Evolutionary conservation across 2,888 invertebrate genomes (phyloP).

Genomic region (Actias luna): DNA sequence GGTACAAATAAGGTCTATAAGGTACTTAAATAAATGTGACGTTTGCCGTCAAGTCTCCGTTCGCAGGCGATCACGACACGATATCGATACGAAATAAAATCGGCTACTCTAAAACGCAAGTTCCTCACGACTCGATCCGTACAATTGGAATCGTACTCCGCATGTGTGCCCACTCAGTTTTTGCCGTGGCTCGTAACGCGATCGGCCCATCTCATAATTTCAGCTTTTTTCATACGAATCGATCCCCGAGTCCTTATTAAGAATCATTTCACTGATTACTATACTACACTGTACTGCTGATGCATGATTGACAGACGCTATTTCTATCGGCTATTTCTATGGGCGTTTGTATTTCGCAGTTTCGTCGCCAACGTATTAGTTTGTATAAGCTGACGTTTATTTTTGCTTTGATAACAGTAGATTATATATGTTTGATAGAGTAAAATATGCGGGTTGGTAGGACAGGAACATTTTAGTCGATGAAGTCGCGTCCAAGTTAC

Average conservation of each 20-base stretch:
- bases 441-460: too few relatives aligned
- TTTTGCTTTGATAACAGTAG: too few relatives aligned
- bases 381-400: not conserved
- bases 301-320: slow-evolving; percentile 54
- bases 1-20: too few relatives aligned
- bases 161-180: slow-evolving; percentile 51
- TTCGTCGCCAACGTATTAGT: not conserved
- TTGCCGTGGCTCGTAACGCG: slow-evolving; percentile 68
- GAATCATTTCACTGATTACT: slow-evolving; percentile 56
- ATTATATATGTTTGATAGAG: too few relatives aligned
- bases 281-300: slow-evolving; percentile 34
- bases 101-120: slow-evolving; percentile 34
- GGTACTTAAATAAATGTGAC: not conserved
- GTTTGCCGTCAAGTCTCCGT: not conserved
- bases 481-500: too few relatives aligned
- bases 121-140: slow-evolving; percentile 40
- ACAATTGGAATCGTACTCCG: slow-evolving; percentile 48
- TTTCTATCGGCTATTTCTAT: slow-evolving; percentile 36
- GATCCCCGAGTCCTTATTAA: slow-evolving; percentile 59
- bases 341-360: slow-evolving; percentile 1
- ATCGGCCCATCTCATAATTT: slow-evolving; percentile 76
- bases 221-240: slow-evolving; percentile 56
- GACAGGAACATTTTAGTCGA: too few relatives aligned
- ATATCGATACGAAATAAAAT: slow-evolving; percentile 26
- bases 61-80: slow-evolving; percentile 30